Conservation (phyloP, 1,140 invertebrate species). For the Aethina tumida region DNA sequence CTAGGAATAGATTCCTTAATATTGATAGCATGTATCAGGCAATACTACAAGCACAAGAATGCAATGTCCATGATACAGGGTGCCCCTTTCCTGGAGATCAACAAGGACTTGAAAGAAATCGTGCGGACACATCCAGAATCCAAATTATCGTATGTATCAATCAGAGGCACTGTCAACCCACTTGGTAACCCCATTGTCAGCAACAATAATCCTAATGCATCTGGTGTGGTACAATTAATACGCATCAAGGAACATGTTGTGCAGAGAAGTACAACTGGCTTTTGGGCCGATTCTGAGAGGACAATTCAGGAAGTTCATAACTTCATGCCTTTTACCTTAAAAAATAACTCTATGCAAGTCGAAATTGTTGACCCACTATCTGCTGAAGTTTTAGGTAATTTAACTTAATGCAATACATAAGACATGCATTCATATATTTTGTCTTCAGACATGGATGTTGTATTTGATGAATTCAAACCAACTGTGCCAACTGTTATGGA, state of each 20-base stretch:
- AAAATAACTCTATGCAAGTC: constrained; percentile 48
- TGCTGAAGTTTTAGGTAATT: constrained; percentile 55
- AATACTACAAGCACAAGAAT: constrained; percentile 60
- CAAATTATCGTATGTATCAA: constrained; percentile 58
- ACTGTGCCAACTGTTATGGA: constrained; percentile 57
- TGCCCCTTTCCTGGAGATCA: constrained; percentile 55
- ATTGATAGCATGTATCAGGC: constrained; percentile 55
- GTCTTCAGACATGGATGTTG: constrained; percentile 56
- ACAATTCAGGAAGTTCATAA: constrained; percentile 63
- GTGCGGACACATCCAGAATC: constrained; percentile 47
- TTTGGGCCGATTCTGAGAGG: constrained; percentile 68
- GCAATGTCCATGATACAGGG: constrained; percentile 55
- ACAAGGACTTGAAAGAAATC: constrained; percentile 47
- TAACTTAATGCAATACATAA: background rate
- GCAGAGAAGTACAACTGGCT: constrained; percentile 61
- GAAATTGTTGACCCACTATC: constrained; percentile 62
- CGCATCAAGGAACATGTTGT: constrained; percentile 68
- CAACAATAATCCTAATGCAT: constrained; percentile 53
- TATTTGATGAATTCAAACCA: constrained; percentile 66
- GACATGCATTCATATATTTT: background rate
- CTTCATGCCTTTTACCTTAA: constrained; percentile 62
- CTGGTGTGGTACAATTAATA: constrained; percentile 61
- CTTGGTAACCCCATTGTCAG: constrained; percentile 61
- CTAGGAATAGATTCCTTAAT: constrained; percentile 62
- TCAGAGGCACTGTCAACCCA: constrained; percentile 60